Base-by-base conservation (phyloP, 2,113 vertebrate genomes). In the Tympanuchus pallidicinctus region DNA sequence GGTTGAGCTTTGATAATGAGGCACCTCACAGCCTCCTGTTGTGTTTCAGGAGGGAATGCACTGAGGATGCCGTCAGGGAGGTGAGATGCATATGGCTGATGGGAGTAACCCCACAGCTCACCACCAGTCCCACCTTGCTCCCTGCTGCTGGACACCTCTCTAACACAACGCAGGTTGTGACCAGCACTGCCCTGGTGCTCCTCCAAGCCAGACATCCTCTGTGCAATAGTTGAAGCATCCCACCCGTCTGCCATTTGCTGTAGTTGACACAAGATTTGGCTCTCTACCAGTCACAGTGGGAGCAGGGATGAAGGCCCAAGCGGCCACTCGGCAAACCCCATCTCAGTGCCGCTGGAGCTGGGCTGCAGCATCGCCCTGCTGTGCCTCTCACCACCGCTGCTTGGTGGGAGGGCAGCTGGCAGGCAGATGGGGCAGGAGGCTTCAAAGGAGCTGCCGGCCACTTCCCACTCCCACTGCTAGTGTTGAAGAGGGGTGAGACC, bases 401-500 rank as follows among this genome's bases (percentile, higher is more conserved):
- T 65, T 9, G 79, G 79, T 3, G 36, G 67, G 50, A 83, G 60
- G 82, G 89, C 91, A 93, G 86, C 91, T 92, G 92, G 80, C 21
- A 90, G 89, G 50, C 89, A 96, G 86, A 77, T 11, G 13, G 84
- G 64, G 36, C 76, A 90, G 45, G 48, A 32, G 0, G 50, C 83
- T 92, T 81, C 89, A 90, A 18, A 95, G 86, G 56, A 81, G 57
- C 73, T 83, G 83, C 91, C 71, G 57, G 48, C 43, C 32, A 5
- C 82, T 81, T 79, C 87, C 71, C 0, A 0, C 77, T 56, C 45
- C 83, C 2, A 0, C 50, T 2, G 0, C 5, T 3, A 25, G 22
- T 0, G 0, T 8, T 6, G 0, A 19, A 72, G 85, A 24, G 0
- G 0, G 0, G 11, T 11, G 36, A 48, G 20, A 24, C 82, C 80